These are phyloP conservation scores for Diacarnus erythraeanus DNA, from an alignment of 37 sponge, comb jelly and placozoan species.

Conservation along the genomic window DNA sequence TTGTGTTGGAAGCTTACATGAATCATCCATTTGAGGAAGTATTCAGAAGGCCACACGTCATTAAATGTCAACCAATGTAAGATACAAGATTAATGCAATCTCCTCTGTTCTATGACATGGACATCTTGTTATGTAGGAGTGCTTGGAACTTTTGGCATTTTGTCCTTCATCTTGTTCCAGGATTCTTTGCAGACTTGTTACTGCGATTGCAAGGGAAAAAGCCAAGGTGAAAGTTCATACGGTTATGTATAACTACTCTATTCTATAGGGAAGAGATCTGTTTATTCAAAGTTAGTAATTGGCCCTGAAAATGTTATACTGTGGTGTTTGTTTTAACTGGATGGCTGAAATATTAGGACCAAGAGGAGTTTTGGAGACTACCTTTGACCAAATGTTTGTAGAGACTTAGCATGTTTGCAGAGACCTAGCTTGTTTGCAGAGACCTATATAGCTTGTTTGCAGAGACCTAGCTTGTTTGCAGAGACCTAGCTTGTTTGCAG, in stretches of 20 bases:
- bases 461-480: no score
- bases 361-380: no score
- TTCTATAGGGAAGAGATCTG: no score
- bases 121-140: conserved; percentile 6
- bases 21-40: conserved; percentile 69
- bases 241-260: background rate
- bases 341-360: no score
- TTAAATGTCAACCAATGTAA: conserved; percentile 22
- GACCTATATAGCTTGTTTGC: no score
- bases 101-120: background rate
- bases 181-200: conserved; percentile 62
- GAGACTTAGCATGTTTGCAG: no score
- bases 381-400: no score
- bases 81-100: background rate
- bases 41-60: conserved; percentile 47
- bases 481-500: no score
- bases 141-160: conserved; percentile 60
- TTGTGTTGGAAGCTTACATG: conserved; percentile 21
- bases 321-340: no score
- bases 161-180: conserved; percentile 70
- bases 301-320: no score
- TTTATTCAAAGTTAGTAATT: no score
- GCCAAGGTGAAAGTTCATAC: conserved; percentile 43
- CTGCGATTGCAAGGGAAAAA: conserved; percentile 64
- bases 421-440: no score